A percentile compares a stretch with the other conserved stretches of the same genome.
phyloP scores from a whole-genome alignment of 2,797 vertebrate species.

The Silurus lanzhouensis region DNA sequence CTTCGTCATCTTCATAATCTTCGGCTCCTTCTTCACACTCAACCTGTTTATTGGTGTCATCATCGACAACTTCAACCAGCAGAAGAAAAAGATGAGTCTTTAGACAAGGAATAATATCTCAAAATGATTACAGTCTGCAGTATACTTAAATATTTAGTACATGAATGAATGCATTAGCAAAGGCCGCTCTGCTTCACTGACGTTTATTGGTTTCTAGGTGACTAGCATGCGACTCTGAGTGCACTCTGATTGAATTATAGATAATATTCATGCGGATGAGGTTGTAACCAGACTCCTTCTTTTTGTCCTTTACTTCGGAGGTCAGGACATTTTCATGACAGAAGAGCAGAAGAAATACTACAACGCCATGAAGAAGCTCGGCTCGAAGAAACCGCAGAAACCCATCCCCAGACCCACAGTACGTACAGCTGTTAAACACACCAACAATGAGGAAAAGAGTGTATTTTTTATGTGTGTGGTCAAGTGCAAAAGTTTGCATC shows the following conservation, averaged over 20 bases:
- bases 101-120: background rate
- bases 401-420: conserved; percentile 94
- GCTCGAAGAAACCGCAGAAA: conserved; percentile 98
- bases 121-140: background rate
- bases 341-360: conserved; percentile 99
- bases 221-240: conserved; percentile 22
- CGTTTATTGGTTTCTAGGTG: conserved; percentile 39
- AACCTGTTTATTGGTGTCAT: conserved; percentile 99
- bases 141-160: background rate
- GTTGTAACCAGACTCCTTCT: conserved; percentile 67
- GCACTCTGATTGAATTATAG: conserved; percentile 1
- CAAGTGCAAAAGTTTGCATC: background rate
- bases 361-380: conserved; percentile 99
- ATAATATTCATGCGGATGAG: conserved; percentile 38
- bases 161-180: background rate
- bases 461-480: too few species aligned
- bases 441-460: background rate
- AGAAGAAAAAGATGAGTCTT: conserved; percentile 98
- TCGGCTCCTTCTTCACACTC: conserved; percentile 98
- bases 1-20: conserved; percentile 99
- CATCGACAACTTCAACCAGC: conserved; percentile 99
- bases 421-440: conserved; percentile 41
- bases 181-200: conserved; percentile 14
- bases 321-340: conserved; percentile 99
- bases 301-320: conserved; percentile 87